phyloP scores from a whole-genome alignment of 2,113 vertebrate genomes.

The Macquaria australasica region DNA sequence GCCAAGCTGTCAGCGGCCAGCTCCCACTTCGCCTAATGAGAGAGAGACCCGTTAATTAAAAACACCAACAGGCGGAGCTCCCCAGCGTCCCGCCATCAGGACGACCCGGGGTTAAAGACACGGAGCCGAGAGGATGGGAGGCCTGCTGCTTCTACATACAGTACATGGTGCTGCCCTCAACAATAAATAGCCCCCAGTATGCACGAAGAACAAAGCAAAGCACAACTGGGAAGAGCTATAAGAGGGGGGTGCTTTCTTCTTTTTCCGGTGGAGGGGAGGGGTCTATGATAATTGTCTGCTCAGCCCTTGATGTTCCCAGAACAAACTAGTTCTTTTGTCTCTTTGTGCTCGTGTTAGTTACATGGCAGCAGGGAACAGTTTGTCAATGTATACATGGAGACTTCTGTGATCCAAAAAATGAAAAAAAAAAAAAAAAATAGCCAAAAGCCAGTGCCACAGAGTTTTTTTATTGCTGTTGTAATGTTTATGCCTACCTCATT shows the following conservation, averaged over 20 bases:
- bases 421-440: neutral
- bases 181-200: conserved; percentile 62
- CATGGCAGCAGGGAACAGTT: conserved; percentile 41
- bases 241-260: conserved; percentile 29
- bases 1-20: conserved; percentile 79
- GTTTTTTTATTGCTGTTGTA: conserved; percentile 10
- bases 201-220: conserved; percentile 61
- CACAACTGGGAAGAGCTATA: conserved; percentile 35
- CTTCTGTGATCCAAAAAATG: neutral
- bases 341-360: conserved; percentile 39
- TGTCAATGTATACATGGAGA: conserved; percentile 18
- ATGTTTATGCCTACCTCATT: conserved; percentile 14
- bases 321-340: conserved; percentile 60
- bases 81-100: conserved; percentile 74
- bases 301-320: conserved; percentile 58
- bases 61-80: conserved; percentile 81
- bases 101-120: conserved; percentile 81
- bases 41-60: conserved; percentile 81
- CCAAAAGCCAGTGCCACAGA: neutral
- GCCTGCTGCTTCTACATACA: conserved; percentile 62
- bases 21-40: conserved; percentile 81
- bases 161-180: conserved; percentile 47
- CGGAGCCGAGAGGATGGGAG: conserved; percentile 53
- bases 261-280: conserved; percentile 19
- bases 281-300: conserved; percentile 49